Evolutionary conservation across 2,888 invertebrate species (phyloP).

Genomic region (Cheilosia vernalis): DNA sequence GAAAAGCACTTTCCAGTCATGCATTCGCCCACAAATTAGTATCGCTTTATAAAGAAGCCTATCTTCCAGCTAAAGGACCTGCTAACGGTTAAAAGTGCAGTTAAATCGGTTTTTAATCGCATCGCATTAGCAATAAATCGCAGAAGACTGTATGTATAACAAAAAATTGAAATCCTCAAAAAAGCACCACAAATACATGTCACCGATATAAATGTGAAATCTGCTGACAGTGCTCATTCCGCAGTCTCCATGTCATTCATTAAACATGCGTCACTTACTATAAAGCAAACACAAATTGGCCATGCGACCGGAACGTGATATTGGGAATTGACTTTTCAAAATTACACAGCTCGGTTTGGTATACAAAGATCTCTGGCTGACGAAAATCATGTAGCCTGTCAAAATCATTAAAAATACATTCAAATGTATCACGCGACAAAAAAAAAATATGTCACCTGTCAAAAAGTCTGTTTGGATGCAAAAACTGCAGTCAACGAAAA

Average conservation of each 20-base stretch:
- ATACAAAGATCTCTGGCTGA: not conserved
- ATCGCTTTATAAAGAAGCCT: too few relatives aligned
- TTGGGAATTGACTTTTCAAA: conserved; percentile 1
- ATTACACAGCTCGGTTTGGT: not conserved
- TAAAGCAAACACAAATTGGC: conserved; percentile 6
- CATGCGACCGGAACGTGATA: not conserved
- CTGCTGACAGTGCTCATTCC: not conserved
- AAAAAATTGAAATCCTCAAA: too few relatives aligned
- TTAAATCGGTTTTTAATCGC: too few relatives aligned
- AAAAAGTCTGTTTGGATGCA: not conserved
- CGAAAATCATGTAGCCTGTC: not conserved
- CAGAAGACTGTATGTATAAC: too few relatives aligned
- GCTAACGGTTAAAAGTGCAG: too few relatives aligned
- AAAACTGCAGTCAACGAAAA: not conserved
- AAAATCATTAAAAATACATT: not conserved
- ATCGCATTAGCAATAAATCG: too few relatives aligned
- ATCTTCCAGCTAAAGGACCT: too few relatives aligned
- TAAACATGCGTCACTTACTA: conserved; percentile 2
- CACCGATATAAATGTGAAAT: too few relatives aligned
- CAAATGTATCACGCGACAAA: not conserved
- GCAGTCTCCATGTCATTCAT: conserved; percentile 1
- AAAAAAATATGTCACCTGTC: not conserved
- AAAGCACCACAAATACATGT: too few relatives aligned
- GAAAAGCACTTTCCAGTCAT: too few relatives aligned
- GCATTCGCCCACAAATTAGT: too few relatives aligned